Base-by-base conservation (phyloP, 2,113 vertebrate genomes). In the Calonectris borealis region DNA sequence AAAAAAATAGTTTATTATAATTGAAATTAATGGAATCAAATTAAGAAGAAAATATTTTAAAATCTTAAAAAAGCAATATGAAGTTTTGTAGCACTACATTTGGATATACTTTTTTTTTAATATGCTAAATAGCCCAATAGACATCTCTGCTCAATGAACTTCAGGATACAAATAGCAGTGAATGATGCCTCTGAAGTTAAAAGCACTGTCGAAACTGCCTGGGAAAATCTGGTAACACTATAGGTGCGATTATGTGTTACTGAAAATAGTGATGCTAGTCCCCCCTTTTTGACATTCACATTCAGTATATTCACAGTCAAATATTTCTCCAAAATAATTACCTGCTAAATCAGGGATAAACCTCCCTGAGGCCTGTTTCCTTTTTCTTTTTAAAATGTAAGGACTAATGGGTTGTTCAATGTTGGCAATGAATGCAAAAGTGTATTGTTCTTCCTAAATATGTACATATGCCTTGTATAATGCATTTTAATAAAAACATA, bases 291-390 rank as follows among this genome's bases (percentile, higher is more conserved):
- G 46, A 57, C 9, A 31, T 58, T 66, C 4, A 12, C 9, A 32
- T 36, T 81, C 31, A 58, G 34, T 90, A 4, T 27, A 48, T 64
- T 83, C 61, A 55, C 20, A 78, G 25, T 34, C 25, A 88, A 17
- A 46, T 48, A 9, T 60, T 29, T 88, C n/a, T 79, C 17, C 2
- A 51, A 40, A 80, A 31, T 57, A 79, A 36, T 82, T 76, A 46
- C 4, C 11, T 69, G 7, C 26, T 93, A 49, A 83, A 88, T 61
- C 0, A 0, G 40, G 32, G 9, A 54, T 52, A 77, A 77, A 60
- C 24, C 6, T 72, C 19, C 9, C 12, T 8, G 10, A 44, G 15
- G 8, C 7, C 10, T 44, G 7, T 9, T 1, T 5, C 8, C 6
- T 42, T 57, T 38, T 31, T 19, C 2, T 72, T 75, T 60, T 69